phyloP scores from a whole-genome alignment of 2,888 invertebrate genomes.

The Drosophila leonis region DNA sequence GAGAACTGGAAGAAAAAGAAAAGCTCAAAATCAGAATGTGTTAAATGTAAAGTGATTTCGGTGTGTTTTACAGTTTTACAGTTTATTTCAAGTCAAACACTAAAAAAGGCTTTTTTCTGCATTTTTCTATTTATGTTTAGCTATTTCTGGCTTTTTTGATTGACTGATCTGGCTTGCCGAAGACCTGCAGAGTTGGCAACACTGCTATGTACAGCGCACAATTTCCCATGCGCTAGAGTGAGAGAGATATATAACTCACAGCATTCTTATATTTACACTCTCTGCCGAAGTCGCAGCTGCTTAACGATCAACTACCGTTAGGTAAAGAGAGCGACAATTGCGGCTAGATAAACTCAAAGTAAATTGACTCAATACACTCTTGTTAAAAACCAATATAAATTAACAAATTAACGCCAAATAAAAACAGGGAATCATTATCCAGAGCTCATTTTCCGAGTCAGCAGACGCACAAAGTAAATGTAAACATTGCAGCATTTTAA shows the following conservation, averaged over 20 bases:
- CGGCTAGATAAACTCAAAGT: not conserved
- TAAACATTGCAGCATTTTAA: slow-evolving; percentile 34
- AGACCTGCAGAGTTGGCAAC: no score
- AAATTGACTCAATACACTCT: not conserved
- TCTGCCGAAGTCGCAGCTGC: not conserved
- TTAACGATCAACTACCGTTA: not conserved
- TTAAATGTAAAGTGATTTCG: no score
- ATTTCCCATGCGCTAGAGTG: not conserved
- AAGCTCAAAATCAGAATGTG: no score
- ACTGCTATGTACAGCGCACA: no score
- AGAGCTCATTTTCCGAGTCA: slow-evolving; percentile 4
- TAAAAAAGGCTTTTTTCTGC: no score
- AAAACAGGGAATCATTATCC: not conserved
- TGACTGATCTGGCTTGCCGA: no score
- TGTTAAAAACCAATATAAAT: not conserved
- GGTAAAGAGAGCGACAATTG: not conserved
- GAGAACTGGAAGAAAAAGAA: no score
- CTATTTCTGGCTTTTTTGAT: no score
- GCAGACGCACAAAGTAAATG: slow-evolving; percentile 23
- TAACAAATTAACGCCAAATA: slow-evolving; percentile 19
- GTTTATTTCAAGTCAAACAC: no score
- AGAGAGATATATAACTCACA: not conserved
- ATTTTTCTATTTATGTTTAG: no score
- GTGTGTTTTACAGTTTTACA: no score
- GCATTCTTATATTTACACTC: not conserved